A percentile compares a stretch with the other conserved stretches of the same genome.
phyloP scores from a whole-genome alignment of 2,888 invertebrate genomes.

The Mystacides longicornis region DNA sequence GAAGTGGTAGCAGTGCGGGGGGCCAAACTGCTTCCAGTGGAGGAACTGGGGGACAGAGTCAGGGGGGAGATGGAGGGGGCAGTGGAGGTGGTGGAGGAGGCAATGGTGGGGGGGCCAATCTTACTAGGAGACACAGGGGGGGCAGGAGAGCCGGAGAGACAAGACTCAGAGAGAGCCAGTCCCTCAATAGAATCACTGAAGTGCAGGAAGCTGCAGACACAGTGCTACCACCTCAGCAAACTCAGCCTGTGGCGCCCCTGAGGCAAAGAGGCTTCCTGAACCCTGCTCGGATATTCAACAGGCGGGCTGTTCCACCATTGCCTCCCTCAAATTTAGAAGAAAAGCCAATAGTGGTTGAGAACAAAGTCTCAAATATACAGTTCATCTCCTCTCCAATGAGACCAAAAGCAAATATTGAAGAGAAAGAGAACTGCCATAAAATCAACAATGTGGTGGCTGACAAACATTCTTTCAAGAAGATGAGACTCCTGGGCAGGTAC shows the following conservation, averaged over 20 bases:
- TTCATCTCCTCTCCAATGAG: slow-evolving; percentile 15
- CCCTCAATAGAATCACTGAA: slow-evolving; percentile 77
- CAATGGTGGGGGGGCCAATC: slow-evolving; percentile 28
- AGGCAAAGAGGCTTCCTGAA: slow-evolving; percentile 20
- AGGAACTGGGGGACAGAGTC: slow-evolving; percentile 37
- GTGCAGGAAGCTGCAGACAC: slow-evolving; percentile 63
- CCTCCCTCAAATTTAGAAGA: slow-evolving; percentile 26
- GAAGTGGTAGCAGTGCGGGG: slow-evolving; percentile 29
- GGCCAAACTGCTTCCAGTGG: slow-evolving; percentile 12
- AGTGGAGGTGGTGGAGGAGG: slow-evolving; percentile 29
- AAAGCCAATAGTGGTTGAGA: slow-evolving; percentile 4
- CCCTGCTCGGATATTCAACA: slow-evolving; percentile 27
- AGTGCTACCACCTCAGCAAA: slow-evolving; percentile 15
- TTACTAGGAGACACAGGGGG: slow-evolving; percentile 44
- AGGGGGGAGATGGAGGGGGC: slow-evolving; percentile 41
- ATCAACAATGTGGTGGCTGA: slow-evolving; percentile 31
- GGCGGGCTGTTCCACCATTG: slow-evolving; percentile 40
- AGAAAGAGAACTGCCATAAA: slow-evolving; percentile 24
- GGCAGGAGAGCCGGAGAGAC: slow-evolving; percentile 56
- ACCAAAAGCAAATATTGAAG: slow-evolving; percentile 19
- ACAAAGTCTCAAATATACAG: slow-evolving; percentile 9
- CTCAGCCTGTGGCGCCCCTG: slow-evolving; percentile 12
- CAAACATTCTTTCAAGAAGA: slow-evolving; percentile 41
- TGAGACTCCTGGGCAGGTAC: slow-evolving; percentile 57
- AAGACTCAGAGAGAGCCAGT: slow-evolving; percentile 71